A percentile compares a stretch with the other conserved stretches of the same genome.
phyloP scores from a whole-genome alignment of 2,797 vertebrate genomes.

The Lutjanus campechanus region DNA sequence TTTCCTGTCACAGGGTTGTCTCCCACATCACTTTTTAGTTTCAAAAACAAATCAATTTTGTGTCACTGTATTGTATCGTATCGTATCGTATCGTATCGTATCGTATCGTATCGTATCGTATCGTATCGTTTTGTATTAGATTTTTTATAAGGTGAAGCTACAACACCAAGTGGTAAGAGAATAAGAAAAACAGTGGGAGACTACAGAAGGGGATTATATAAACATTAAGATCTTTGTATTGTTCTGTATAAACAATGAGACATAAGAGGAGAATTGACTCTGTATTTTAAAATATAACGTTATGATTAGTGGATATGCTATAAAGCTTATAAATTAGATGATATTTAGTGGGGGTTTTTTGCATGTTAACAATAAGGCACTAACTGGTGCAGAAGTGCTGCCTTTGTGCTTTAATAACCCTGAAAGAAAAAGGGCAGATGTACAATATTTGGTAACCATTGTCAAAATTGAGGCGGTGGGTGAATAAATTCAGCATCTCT shows the following conservation, averaged over 20 bases:
- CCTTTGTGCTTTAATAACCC: conserved; percentile 44
- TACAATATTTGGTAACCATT: conserved; percentile 62
- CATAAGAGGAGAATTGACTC: neutral
- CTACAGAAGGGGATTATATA: neutral
- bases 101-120: neutral
- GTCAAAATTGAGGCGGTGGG: conserved; percentile 62
- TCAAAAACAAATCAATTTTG: no score
- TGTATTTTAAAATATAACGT: neutral
- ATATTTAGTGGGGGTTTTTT: neutral
- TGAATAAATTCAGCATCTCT: conserved; percentile 73
- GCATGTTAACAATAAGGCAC: neutral
- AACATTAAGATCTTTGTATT: neutral
- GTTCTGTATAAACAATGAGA: neutral
- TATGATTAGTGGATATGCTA: no score
- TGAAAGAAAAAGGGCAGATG: conserved; percentile 43
- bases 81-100: neutral
- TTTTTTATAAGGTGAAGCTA: neutral
- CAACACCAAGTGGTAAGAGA: neutral
- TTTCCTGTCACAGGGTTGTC: no score
- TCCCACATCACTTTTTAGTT: no score
- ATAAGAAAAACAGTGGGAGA: neutral
- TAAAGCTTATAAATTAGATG: neutral
- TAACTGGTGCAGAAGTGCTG: conserved; percentile 12
- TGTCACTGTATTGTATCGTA: no score
- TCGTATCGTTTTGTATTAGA: neutral